Evolutionary conservation across 2,888 invertebrate species (phyloP).

Genomic region (Clostera curtula): DNA sequence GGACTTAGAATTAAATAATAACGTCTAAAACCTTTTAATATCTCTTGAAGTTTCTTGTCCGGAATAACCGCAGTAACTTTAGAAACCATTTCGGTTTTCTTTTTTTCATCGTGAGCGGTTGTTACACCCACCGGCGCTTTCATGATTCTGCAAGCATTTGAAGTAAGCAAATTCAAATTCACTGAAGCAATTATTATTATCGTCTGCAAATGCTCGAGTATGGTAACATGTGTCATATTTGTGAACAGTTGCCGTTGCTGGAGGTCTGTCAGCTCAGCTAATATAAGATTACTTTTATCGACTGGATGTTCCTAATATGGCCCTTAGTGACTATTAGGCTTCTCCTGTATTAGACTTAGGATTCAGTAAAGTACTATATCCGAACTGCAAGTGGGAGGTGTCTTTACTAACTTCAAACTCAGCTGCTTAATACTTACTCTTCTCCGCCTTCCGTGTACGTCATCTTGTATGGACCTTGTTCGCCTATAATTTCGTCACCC

Average conservation of each 20-base stretch:
- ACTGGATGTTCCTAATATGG: too few species aligned
- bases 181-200: too few species aligned
- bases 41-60: slow-evolving; percentile 31
- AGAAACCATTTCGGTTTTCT: slow-evolving; percentile 23
- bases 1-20: too few species aligned
- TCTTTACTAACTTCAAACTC: neutral
- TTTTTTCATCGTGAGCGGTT: slow-evolving; percentile 22
- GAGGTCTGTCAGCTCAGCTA: too few species aligned
- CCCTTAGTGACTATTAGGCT: too few species aligned
- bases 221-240: too few species aligned
- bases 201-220: too few species aligned
- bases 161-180: neutral
- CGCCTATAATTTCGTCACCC: slow-evolving; percentile 28
- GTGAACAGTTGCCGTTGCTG: too few species aligned
- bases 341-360: too few species aligned
- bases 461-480: slow-evolving; percentile 40
- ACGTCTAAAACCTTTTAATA: slow-evolving; percentile 38
- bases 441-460: slow-evolving; percentile 40
- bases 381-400: too few species aligned
- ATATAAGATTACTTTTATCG: too few species aligned
- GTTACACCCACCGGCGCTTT: slow-evolving; percentile 34
- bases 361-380: too few species aligned
- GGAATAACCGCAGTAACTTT: slow-evolving; percentile 37
- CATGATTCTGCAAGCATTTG: slow-evolving; percentile 26
- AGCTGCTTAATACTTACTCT: slow-evolving; percentile 35